Base-by-base conservation (phyloP, 2,797 vertebrate genomes). In the Gallirallus australis region DNA sequence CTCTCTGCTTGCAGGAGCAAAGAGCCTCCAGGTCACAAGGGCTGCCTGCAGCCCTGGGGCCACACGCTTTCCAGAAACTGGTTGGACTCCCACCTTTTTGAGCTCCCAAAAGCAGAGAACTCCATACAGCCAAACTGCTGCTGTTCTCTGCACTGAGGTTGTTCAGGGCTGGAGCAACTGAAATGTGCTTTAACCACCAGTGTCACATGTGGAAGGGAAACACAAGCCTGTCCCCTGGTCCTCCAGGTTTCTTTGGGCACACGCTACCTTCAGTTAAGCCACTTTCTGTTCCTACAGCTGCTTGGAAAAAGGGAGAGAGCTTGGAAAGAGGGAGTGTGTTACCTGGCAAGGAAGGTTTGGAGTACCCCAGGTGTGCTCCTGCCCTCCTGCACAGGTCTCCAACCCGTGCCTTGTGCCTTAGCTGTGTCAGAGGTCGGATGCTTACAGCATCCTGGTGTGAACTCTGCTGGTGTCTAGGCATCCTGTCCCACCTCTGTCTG, bases 381-480 rank as follows among this genome's bases (percentile, higher is more conserved):
- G 45, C 48, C 33, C 28, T 63, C 39, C 45, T 23, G 47, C 3
- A 2, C 17, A 18, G 65, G 40, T 59, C 40, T 76, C 24, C 27
- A 27, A 2, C 35, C 33, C 27, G 30, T 6, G 35, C 33, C 35
- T 77, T 15, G n/a, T 6, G 35, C 33, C 35, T 77, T 15, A 57
- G 8, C 11, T 48, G 7, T 2, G 7, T 9, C 0, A 0, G 57
- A 35, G 35, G 8, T 56, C 5, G 0, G 42, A 28, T 8, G 78
- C 18, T 60, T 27, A 8, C 0, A 5, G 66, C 39, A 35, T 69
- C 53, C 45, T 50, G 50, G 3, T 39, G 35, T 4, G 15, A 86
- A 16, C 79, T 85, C 39, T 23, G 11, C 24, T 48, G 6, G 15
- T 11, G 52, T 27, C 56, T 20, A 17, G 47, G 65, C 68, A 53